Percentiles rank a stretch among this genome's conserved stretches.
Evolutionary conservation across 1,140 invertebrate genomes (phyloP).

Genomic region (Papilio aristodemus): DNA sequence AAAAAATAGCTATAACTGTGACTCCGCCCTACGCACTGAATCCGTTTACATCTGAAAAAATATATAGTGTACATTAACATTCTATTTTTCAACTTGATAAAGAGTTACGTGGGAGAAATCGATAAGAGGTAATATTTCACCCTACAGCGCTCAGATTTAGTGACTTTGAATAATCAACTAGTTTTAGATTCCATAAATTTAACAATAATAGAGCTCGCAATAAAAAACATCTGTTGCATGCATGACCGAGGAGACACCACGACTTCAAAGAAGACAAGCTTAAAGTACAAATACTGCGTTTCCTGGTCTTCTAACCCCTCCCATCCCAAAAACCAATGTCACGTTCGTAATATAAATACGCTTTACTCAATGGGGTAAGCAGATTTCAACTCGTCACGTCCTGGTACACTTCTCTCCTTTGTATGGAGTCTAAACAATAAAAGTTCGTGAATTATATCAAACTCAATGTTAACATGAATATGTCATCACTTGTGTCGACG

Average conservation of each 20-base stretch:
- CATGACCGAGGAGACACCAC: no score
- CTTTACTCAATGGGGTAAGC: no score
- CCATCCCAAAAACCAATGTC: no score
- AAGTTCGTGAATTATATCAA: neutral
- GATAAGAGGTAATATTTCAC: slow-evolving; percentile 32
- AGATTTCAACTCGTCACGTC: no score
- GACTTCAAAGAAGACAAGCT: no score
- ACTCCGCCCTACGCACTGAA: neutral
- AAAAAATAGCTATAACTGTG: neutral
- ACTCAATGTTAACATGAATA: neutral
- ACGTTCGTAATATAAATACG: no score
- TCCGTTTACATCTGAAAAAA: neutral
- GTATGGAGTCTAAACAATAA: no score
- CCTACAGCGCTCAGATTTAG: neutral
- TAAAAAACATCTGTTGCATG: no score
- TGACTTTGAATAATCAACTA: neutral
- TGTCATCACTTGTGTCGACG: neutral
- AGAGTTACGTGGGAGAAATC: slow-evolving; percentile 35
- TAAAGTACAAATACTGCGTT: no score
- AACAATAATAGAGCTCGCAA: neutral
- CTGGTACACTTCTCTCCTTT: no score
- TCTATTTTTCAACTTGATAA: slow-evolving; percentile 35
- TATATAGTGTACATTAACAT: slow-evolving; percentile 31
- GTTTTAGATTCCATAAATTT: neutral
- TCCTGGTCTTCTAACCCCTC: no score